Base-by-base conservation (phyloP, 1,140 invertebrate species). In the Scaptomyza montana region DNA sequence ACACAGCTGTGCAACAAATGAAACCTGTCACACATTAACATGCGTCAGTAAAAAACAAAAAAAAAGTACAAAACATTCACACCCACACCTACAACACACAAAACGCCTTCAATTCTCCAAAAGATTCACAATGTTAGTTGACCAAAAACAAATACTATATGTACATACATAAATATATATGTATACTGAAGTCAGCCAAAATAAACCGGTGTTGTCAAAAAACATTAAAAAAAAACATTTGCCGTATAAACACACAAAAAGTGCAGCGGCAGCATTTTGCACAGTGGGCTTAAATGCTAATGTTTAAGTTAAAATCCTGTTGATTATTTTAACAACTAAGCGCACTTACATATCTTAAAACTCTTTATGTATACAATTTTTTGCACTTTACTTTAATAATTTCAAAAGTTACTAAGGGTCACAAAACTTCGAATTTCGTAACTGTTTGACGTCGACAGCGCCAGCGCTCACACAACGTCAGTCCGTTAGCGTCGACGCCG, bases 191-290 rank as follows among this genome's bases (percentile, higher is more conserved):
- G 39, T 25, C 51, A 69, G 30, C 49, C 41, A 62, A 69, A 69
- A 68, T 50, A 36, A 69, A 69, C 66, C 66, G 57, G 57, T 69
- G 59, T 69, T 69, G 66, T 50, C 66, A 69, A 69, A 69, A 66
- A 19, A 10, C 3, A 63, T 19, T 36, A 36, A 36, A 36, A 16
- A 46, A 21, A 30, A 47, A 64, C 50, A 7, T 55, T 54, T 33
- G 39, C 16, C 45, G 5, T 30, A 45, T 63, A 63, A 63, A 12
- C 55, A 64, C 28, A 46, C 47, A 33, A 67, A 67, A 67, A 53
- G 47, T 36, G 45, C 53, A 64, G 13, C 41, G 36, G 10, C 45
- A 66, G 54, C 43, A 28, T 5, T n/a, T 8, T 21, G 54, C 45
- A 57, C 64, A 30, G 54, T 66, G 51, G 51, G 13, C n/a, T 2